Evolutionary conservation across 2,888 invertebrate genomes (phyloP).

Genomic region (Drosophila bunnanda): DNA sequence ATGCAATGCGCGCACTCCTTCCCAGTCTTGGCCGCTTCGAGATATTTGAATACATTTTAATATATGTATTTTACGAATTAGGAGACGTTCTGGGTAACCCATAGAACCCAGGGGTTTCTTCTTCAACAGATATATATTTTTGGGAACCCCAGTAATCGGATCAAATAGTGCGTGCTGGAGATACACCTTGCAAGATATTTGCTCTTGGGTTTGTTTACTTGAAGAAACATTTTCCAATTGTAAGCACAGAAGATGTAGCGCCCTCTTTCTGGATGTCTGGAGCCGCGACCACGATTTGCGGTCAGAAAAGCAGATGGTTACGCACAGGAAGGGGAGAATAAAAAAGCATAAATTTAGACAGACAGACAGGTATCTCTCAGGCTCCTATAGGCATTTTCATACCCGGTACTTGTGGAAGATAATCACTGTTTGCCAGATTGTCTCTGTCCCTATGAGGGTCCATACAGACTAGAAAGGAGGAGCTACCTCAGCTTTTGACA

Average conservation of each 20-base stretch:
- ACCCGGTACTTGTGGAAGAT: not conserved
- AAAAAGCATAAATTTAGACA: slow-evolving; percentile 41
- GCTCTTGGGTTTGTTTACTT: not conserved
- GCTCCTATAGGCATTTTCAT: not conserved
- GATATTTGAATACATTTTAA: not conserved
- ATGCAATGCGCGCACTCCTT: slow-evolving; percentile 2
- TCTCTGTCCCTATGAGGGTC: not conserved
- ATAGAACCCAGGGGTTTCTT: too few relatives aligned
- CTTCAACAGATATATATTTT: not conserved
- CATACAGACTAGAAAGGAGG: not conserved
- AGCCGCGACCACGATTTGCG: slow-evolving; percentile 42
- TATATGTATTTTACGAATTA: not conserved
- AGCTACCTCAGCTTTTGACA: not conserved
- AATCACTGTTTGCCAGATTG: not conserved
- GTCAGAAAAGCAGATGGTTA: slow-evolving; percentile 64
- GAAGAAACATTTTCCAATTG: not conserved
- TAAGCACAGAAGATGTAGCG: too few relatives aligned
- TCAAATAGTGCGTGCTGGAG: too few relatives aligned
- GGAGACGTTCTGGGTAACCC: too few relatives aligned
- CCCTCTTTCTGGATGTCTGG: not conserved
- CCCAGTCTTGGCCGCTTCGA: not conserved
- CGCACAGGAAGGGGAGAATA: slow-evolving; percentile 1
- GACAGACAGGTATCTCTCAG: not conserved
- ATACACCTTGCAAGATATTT: too few relatives aligned
- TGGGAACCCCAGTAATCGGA: not conserved